Conservation (phyloP, 2,888 invertebrate species). For the Sussaba pulchella region DNA sequence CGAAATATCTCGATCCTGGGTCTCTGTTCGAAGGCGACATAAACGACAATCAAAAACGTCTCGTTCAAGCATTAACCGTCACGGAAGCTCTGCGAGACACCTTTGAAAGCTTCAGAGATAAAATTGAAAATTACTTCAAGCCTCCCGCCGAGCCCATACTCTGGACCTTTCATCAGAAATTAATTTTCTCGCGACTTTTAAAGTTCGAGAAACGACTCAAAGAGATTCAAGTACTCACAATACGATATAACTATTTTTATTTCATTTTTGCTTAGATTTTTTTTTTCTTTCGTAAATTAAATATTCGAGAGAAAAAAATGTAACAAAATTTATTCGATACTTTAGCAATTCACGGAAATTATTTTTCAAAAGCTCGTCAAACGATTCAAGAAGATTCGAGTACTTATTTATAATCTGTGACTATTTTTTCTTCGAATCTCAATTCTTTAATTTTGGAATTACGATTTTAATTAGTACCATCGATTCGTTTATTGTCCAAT, state of each 20-base stretch:
- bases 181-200: conserved; percentile 89
- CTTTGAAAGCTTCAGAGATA: conserved; percentile 86
- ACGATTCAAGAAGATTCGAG: no score
- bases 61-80: conserved; percentile 85
- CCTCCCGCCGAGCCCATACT: conserved; percentile 86
- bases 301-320: no score
- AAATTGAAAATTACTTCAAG: conserved; percentile 86
- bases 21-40: conserved; percentile 95
- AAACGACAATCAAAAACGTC: conserved; percentile 89
- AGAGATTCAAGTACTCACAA: conserved; percentile 85
- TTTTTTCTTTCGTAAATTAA: neutral
- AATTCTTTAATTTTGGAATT: no score
- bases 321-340: no score
- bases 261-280: neutral
- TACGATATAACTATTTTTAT: neutral
- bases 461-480: no score
- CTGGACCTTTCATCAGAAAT: conserved; percentile 91
- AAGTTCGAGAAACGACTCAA: conserved; percentile 88
- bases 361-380: no score
- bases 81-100: conserved; percentile 86
- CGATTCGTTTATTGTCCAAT: no score
- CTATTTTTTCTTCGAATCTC: no score
- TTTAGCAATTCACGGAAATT: no score
- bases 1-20: conserved; percentile 90
- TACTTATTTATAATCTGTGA: no score